A percentile compares a stretch with the other conserved stretches of the same genome.
Evolutionary conservation across 2,113 vertebrate genomes (phyloP).

Genomic region (Benitochromis conjunctus): DNA sequence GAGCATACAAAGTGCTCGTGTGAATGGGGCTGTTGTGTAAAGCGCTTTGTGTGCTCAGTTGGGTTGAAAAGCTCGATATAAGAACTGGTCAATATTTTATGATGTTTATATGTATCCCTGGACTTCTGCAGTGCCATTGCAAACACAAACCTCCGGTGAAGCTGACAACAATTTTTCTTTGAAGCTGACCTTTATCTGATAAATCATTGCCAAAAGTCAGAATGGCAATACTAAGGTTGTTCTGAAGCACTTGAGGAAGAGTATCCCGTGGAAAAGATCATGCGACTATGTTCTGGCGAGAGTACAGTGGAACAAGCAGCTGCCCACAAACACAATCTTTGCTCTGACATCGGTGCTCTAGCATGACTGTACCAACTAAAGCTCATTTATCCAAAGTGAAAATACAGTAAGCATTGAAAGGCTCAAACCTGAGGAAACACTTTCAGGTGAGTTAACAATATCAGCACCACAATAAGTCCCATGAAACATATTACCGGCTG

Average conservation of each 20-base stretch:
- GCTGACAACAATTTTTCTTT: background rate
- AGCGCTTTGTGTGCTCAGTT: background rate
- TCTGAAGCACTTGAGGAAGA: background rate
- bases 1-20: background rate
- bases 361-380: rapidly evolving
- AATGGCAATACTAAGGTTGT: rapidly evolving
- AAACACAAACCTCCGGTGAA: background rate
- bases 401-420: background rate
- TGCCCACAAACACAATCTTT: background rate
- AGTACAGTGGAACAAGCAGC: background rate
- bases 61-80: background rate
- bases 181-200: background rate
- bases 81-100: rapidly evolving
- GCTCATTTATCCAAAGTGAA: background rate
- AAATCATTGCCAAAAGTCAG: background rate
- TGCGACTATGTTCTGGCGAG: background rate
- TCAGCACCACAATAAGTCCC: background rate
- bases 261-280: background rate
- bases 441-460: background rate
- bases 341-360: background rate
- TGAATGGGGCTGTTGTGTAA: background rate
- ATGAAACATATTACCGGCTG: background rate
- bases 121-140: background rate
- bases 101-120: background rate
- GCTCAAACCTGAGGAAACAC: background rate